Evolutionary conservation across 2,797 vertebrate genomes (phyloP), one percentile per base, ranked within the genome.

Genomic region (Catostomus latipinnis): DNA sequence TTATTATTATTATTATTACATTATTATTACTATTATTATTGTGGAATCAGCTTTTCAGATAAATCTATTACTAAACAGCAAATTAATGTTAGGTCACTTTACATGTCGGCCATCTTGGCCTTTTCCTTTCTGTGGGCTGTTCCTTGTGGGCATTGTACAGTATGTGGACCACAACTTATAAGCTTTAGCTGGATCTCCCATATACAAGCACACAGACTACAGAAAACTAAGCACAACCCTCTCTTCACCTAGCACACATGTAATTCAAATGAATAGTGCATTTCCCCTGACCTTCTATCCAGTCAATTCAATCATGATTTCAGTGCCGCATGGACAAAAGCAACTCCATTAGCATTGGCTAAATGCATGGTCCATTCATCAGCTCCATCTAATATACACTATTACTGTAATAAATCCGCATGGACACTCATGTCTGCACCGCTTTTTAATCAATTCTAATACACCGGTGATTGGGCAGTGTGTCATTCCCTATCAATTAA

Each of bases 191-290:
- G 34, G 34, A 4, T 34, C 34, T 34, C 34, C 34, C 34, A 34
- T 34, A 34, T 34, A 34, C 34, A 34, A 34, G 34, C 34, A 34
- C 34, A 34, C 34, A 34, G 34, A 34, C 34, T 34, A 34, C 34
- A 34, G 34, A 34, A 3, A 34, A 22, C 5, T 48, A 53, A 54
- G 16, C 13, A 1, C 48, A 84, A 78, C 84, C 78, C 73, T 81
- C 74, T 86, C 82, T 56, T 78, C 74, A 71, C 80, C 85, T 78
- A 86, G 34, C 34, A 84, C 88, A 90, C 61, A 13, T 1, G 4
- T 34, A 71, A 81, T 76, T 18, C 68, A 71, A 71, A 81, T 71
- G 43, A 71, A 71, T 71, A 49, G 34, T 34, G 1, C 34, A 34
- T 34, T 34, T 63, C 66, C 52, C 49, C 72, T 77, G 81, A 82